Evolutionary conservation across 2,797 vertebrate species (phyloP).

Genomic region (Intellagama lesueurii): DNA sequence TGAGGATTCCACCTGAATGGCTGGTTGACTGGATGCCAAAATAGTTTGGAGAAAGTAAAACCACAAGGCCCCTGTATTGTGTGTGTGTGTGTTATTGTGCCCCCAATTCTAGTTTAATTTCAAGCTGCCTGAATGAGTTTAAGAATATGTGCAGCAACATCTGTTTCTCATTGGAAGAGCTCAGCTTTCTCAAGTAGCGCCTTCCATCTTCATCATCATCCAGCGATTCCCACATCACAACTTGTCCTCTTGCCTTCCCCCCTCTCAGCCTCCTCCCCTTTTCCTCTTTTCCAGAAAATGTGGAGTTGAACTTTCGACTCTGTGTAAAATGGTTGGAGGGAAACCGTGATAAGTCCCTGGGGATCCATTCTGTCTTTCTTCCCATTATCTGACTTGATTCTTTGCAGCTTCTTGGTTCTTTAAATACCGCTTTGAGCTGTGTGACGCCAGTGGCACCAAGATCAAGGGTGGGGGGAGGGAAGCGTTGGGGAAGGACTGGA

Average conservation of each 20-base stretch:
- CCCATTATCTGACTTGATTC: slow-evolving; percentile 71
- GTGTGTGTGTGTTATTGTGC: slow-evolving; percentile 66
- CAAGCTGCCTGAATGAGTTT: slow-evolving; percentile 76
- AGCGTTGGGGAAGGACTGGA: slow-evolving; percentile 37
- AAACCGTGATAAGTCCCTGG: slow-evolving; percentile 58
- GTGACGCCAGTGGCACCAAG: slow-evolving; percentile 59
- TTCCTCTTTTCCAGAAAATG: slow-evolving; percentile 75
- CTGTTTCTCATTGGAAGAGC: slow-evolving; percentile 82
- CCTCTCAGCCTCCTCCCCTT: slow-evolving; percentile 38
- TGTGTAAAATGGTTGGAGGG: slow-evolving; percentile 72
- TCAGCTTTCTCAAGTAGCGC: slow-evolving; percentile 75
- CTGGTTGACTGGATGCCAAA: slow-evolving; percentile 40
- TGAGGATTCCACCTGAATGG: slow-evolving; percentile 60
- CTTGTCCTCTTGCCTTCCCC: slow-evolving; percentile 71
- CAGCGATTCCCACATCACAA: slow-evolving; percentile 81
- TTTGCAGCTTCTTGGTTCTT: slow-evolving; percentile 60
- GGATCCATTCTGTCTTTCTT: slow-evolving; percentile 60
- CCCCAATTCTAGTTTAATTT: slow-evolving; percentile 74
- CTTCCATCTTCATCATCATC: slow-evolving; percentile 76
- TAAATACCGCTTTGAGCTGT: slow-evolving; percentile 57
- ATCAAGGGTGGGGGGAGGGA: slow-evolving; percentile 2
- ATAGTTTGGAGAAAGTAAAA: neutral
- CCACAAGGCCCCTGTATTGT: slow-evolving; percentile 36
- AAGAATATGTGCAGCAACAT: slow-evolving; percentile 76
- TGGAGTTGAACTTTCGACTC: slow-evolving; percentile 82